These are phyloP conservation scores for Octomys mimax DNA, from an alignment of 2,797 vertebrate genomes.

Conservation along the genomic window DNA sequence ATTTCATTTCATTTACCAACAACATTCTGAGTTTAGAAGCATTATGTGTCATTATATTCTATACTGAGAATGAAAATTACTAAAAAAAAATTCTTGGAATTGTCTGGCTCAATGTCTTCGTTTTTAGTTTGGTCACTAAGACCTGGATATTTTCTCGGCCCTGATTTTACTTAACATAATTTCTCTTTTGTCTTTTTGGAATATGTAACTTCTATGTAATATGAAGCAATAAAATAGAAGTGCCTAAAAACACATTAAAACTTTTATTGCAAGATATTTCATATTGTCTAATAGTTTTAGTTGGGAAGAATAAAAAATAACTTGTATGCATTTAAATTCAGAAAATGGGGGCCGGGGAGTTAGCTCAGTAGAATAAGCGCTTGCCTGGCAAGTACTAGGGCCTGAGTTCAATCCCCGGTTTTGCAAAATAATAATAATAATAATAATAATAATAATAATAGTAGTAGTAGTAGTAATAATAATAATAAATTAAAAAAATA, in stretches of 20 bases:
- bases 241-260: background rate
- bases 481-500: too few species aligned
- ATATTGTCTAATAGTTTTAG: background rate
- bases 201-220: background rate
- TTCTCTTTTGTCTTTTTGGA: background rate
- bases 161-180: background rate
- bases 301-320: background rate
- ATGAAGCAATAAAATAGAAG: background rate
- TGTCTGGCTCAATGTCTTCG: background rate
- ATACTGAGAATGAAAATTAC: conserved; percentile 8
- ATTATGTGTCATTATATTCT: background rate
- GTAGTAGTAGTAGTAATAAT: too few species aligned
- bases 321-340: background rate
- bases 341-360: too few species aligned
- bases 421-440: too few species aligned
- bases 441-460: too few species aligned
- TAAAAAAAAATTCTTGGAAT: conserved; percentile 3
- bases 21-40: background rate
- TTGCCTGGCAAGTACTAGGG: too few species aligned
- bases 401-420: too few species aligned
- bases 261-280: background rate
- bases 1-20: conserved; percentile 24
- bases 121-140: background rate
- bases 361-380: too few species aligned
- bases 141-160: background rate